phyloP scores from a whole-genome alignment of 2,888 invertebrate genomes.

The Drosophila dives region DNA sequence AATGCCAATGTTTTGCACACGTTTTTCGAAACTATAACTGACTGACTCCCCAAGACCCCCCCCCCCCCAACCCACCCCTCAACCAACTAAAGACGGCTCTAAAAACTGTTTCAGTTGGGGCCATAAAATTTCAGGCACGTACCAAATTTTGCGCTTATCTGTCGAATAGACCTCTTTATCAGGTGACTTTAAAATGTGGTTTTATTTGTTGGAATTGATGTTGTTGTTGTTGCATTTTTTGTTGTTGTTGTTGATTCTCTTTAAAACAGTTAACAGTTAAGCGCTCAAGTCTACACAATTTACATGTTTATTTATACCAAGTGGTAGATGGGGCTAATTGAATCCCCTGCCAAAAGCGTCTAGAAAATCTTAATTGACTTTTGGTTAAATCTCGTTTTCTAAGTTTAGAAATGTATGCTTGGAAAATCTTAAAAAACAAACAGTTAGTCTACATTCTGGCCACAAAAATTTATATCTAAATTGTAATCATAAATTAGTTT shows the following conservation, averaged over 20 bases:
- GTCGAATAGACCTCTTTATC: constrained; percentile 23
- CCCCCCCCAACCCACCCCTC: too few species aligned
- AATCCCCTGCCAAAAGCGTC: constrained; percentile 12
- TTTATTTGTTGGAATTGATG: constrained; percentile 20
- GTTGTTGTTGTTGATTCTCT: constrained; percentile 11
- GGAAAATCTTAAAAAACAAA: neutral
- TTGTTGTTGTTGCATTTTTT: neutral
- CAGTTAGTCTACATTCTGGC: neutral
- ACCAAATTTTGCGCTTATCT: constrained; percentile 53
- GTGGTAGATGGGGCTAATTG: constrained; percentile 5
- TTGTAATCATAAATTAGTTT: neutral
- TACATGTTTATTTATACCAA: neutral
- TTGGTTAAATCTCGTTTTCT: neutral
- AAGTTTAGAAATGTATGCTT: neutral
- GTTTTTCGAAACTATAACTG: constrained; percentile 4
- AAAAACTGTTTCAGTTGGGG: constrained; percentile 23
- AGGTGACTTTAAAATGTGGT: constrained; percentile 31
- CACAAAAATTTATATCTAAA: neutral
- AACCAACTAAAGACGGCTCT: too few species aligned
- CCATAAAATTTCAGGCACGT: constrained; percentile 56
- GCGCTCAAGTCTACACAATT: constrained; percentile 14
- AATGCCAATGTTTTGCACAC: constrained; percentile 51
- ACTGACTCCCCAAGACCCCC: neutral
- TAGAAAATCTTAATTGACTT: constrained; percentile 17
- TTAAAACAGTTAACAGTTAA: constrained; percentile 31